phyloP scores from a whole-genome alignment of 1,140 invertebrate species.

The Drosophila pruinosa region DNA sequence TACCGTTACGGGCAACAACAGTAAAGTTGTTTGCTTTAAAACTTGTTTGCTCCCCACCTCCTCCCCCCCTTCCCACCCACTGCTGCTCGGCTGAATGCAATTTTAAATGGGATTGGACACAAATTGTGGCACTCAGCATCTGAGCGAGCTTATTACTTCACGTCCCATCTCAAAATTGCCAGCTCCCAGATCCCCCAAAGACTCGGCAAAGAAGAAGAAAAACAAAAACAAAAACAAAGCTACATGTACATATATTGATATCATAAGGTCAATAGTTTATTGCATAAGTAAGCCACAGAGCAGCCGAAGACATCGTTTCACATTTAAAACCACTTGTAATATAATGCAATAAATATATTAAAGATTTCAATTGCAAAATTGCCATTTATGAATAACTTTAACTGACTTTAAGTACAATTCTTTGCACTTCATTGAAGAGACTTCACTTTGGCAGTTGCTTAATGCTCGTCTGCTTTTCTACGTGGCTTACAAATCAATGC shows the following conservation, averaged over 20 bases:
- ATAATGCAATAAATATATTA: no score
- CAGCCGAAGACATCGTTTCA: no score
- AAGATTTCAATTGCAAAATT: no score
- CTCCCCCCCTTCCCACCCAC: neutral
- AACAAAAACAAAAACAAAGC: neutral
- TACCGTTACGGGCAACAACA: constrained; percentile 44
- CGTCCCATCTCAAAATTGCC: constrained; percentile 12
- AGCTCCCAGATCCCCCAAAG: constrained; percentile 4
- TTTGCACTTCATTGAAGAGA: no score
- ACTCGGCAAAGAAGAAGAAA: no score
- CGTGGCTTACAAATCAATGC: no score
- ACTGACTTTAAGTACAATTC: no score
- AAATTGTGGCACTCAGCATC: constrained; percentile 39
- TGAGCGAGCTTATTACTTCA: constrained; percentile 26
- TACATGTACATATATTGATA: neutral
- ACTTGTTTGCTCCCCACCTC: constrained; percentile 25
- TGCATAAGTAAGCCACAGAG: neutral
- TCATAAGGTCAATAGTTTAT: neutral
- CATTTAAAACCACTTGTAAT: no score
- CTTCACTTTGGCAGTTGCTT: no score
- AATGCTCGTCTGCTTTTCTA: no score
- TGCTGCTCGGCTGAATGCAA: constrained; percentile 26
- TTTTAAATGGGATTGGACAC: constrained; percentile 42
- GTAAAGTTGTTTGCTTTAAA: constrained; percentile 56
- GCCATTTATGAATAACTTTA: no score